Evolutionary conservation across 2,113 vertebrate genomes (phyloP).

Genomic region (Lanius ludovicianus): DNA sequence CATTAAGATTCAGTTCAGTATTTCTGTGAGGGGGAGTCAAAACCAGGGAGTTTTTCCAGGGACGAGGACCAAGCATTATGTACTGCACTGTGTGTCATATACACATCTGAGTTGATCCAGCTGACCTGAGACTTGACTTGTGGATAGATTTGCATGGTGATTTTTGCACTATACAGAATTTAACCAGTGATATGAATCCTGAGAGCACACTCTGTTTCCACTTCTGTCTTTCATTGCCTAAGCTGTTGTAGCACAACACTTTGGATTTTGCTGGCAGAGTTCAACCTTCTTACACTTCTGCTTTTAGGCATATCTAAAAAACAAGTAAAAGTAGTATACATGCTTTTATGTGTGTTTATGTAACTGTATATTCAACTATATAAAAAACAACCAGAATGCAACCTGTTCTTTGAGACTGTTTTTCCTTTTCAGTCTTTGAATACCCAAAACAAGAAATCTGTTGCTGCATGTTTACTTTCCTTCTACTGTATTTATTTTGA

Average conservation of each 20-base stretch:
- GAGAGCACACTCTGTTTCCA: not conserved
- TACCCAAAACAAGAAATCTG: not conserved
- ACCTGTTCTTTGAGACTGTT: not conserved
- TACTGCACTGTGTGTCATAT: not conserved
- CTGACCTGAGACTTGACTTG: not conserved
- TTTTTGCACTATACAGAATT: not conserved
- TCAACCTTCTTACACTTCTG: not conserved
- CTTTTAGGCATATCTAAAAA: not conserved
- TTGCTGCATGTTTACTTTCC: not conserved
- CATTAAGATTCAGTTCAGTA: not conserved
- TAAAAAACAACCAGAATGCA: not conserved
- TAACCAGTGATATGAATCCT: not conserved
- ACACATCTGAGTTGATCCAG: not conserved
- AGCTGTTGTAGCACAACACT: not conserved
- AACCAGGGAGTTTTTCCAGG: not conserved
- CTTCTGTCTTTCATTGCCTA: not conserved
- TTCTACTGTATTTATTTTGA: not conserved
- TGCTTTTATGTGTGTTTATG: not conserved
- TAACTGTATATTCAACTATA: not conserved
- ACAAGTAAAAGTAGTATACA: not conserved
- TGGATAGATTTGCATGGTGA: not conserved
- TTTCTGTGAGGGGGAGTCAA: not conserved
- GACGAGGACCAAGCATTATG: not conserved
- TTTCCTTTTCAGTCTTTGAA: not conserved
- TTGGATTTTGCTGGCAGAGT: not conserved